Evolutionary conservation across 2,113 vertebrate genomes (phyloP), one percentile per base, ranked within the genome.

Genomic region (Pachycephala philippinensis): DNA sequence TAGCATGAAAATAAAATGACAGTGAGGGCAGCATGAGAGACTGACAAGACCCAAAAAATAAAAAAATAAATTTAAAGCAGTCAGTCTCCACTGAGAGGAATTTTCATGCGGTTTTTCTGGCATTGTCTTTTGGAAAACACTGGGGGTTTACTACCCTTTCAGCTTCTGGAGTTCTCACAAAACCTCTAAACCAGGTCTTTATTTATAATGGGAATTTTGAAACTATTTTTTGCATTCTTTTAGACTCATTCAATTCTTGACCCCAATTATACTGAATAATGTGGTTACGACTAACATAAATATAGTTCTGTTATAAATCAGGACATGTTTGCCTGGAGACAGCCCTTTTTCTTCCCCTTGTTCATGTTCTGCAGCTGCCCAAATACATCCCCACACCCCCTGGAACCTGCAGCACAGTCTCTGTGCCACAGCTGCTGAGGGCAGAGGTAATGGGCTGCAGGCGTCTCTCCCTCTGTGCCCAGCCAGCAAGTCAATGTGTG

Each of bases 151-250:
- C 90, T 92, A 92, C 72, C 49, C 93, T 95, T 96, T 96, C 86
- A 94, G 94, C 90, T 96, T 94, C 83, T 95, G 80, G n/a, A 95
- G 80, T 94, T 94, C 85, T 96, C 96, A 95, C 76, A 95, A 96
- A 93, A 86, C 85, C 85, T 96, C 96, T 88, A 95, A 97, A 96
- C 86, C 88, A 96, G 95, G 92, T 94, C 92, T 97, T 90, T 93
- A 90, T 92, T 95, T 95, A 89, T 93, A 86, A 94, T 65, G 84
- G 72, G 76, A 96, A 95, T 96, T 96, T 87, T 94, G 90, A 96
- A 96, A 91, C 44, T 89, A 93, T 90, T 97, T 95, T 95, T 95
- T 94, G 92, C 88, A 94, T 94, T 96, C 84, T 93, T 97, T 94
- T 54, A 68, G 54, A 54, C 59, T 82, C 16, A 2, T 91, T 93